Percentiles rank a stretch among this genome's conserved stretches.
These are phyloP conservation scores for Zosterops hypoxanthus DNA, from an alignment of 2,113 vertebrate genomes.

Conservation along the genomic window DNA sequence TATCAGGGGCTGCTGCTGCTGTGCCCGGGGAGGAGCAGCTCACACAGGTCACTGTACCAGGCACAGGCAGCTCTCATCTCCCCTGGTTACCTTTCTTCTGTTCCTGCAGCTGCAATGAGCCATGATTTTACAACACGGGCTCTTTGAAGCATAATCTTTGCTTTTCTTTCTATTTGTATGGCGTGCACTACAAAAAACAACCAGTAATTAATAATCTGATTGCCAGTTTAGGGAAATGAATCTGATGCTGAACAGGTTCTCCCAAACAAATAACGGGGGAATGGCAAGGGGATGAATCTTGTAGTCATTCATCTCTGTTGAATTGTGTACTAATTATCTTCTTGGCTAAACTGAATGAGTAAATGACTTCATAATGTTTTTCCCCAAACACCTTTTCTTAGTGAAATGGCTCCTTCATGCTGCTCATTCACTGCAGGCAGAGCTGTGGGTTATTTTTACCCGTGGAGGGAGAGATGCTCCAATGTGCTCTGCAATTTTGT, in stretches of 20 bases:
- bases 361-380: conserved; percentile 35
- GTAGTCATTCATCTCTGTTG: conserved; percentile 46
- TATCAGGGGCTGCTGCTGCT: accelerated
- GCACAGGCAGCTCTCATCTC: background rate
- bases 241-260: conserved; percentile 21
- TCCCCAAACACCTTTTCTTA: conserved; percentile 44
- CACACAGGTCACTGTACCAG: background rate
- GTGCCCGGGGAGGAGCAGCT: background rate
- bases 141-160: background rate
- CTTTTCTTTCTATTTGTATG: background rate
- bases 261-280: background rate
- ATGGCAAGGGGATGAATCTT: background rate
- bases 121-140: background rate
- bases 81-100: background rate
- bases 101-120: background rate
- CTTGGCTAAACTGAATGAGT: conserved; percentile 51
- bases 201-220: conserved; percentile 34
- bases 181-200: background rate
- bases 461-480: background rate
- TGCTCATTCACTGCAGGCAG: background rate
- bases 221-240: conserved; percentile 17
- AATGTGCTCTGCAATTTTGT: background rate
- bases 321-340: conserved; percentile 52
- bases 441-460: background rate
- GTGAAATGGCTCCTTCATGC: background rate